These are phyloP conservation scores for Cnemophilus loriae DNA, from an alignment of 2,113 vertebrate genomes.

Conservation along the genomic window DNA sequence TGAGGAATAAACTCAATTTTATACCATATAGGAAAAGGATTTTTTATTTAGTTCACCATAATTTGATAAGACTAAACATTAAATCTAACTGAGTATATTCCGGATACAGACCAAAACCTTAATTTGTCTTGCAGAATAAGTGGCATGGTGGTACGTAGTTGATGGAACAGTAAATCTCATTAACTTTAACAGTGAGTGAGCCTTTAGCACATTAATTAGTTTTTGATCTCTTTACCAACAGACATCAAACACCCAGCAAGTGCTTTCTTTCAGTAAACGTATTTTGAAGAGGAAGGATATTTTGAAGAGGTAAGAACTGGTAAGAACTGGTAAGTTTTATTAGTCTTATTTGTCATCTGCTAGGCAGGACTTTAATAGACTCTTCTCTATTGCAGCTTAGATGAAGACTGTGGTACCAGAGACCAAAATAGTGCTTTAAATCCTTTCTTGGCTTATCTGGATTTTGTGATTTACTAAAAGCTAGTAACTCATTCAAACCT, in stretches of 20 bases:
- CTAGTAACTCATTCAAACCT: not conserved
- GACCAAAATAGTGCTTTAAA: not conserved
- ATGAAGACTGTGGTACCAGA: not conserved
- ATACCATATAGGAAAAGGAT: not conserved
- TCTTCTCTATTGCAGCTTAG: not conserved
- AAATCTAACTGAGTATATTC: not conserved
- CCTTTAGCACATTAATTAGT: not conserved
- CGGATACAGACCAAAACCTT: not conserved
- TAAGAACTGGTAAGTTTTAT: not conserved
- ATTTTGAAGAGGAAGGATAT: not conserved
- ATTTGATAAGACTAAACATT: not conserved
- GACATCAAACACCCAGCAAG: not conserved
- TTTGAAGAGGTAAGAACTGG: not conserved
- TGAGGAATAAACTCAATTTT: not conserved
- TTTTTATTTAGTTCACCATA: not conserved
- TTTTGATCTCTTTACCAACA: not conserved
- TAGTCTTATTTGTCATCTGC: not conserved
- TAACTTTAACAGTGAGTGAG: not conserved
- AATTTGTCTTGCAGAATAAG: not conserved
- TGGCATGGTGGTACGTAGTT: not conserved
- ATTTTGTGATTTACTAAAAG: constrained; percentile 14
- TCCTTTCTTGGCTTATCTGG: not conserved
- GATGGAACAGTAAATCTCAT: not conserved
- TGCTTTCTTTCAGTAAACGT: not conserved
- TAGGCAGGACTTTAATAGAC: not conserved